These are phyloP conservation scores for Orientallactaga sibirica DNA, from an alignment of 2,797 vertebrate species.

Conservation along the genomic window DNA sequence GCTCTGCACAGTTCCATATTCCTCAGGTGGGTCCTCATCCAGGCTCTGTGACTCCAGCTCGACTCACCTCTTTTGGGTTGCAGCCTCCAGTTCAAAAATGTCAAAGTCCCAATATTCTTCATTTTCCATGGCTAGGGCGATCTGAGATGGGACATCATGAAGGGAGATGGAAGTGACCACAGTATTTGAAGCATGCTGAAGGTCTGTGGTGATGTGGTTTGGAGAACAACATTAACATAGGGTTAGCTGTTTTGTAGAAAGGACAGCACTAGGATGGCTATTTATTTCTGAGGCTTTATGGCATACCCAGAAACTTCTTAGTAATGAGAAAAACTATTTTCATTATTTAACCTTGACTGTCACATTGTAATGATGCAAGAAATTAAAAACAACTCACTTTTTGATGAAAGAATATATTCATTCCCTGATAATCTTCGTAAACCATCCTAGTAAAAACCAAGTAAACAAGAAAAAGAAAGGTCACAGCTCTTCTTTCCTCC, in stretches of 20 bases:
- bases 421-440: constrained; percentile 97
- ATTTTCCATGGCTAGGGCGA: constrained; percentile 95
- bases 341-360: neutral
- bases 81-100: constrained; percentile 96
- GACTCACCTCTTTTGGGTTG: constrained; percentile 95
- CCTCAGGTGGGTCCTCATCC: accelerated
- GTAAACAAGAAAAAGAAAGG: constrained; percentile 51
- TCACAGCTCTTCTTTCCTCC: neutral
- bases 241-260: neutral
- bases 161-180: constrained; percentile 92
- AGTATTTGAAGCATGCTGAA: constrained; percentile 91
- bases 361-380: constrained; percentile 18
- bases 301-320: neutral
- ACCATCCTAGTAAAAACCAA: constrained; percentile 92
- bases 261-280: neutral
- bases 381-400: constrained; percentile 91
- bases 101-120: constrained; percentile 98
- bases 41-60: neutral
- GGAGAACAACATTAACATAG: neutral
- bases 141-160: constrained; percentile 94
- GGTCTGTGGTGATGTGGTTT: constrained; percentile 86
- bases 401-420: constrained; percentile 95
- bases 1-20: neutral
- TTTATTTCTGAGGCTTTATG: neutral
- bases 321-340: neutral